Evolutionary conservation across 1,140 invertebrate genomes (phyloP).

Genomic region (Cyrtorhinus lividipennis): DNA sequence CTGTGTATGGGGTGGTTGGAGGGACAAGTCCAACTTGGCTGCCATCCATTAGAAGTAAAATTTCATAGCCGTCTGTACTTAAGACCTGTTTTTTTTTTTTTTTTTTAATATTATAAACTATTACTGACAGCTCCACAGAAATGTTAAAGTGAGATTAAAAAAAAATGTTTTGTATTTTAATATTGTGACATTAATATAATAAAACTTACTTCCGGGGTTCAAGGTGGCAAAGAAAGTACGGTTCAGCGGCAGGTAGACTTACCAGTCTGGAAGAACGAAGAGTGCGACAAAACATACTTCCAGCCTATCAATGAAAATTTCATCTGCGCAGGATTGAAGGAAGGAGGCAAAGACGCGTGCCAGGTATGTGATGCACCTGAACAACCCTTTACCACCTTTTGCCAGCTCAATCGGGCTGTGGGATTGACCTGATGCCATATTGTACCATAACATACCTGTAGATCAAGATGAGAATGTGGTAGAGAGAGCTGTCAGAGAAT

Average conservation of each 20-base stretch:
- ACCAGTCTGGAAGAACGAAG: slow-evolving; percentile 80
- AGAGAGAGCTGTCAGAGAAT: no score
- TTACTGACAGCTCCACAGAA: no score
- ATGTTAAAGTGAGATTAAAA: no score
- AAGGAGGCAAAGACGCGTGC: slow-evolving; percentile 83
- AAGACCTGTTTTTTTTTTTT: no score
- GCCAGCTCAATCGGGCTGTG: neutral
- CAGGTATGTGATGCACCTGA: slow-evolving; percentile 55
- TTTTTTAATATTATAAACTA: no score
- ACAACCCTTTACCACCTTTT: no score
- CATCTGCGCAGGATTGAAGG: slow-evolving; percentile 75
- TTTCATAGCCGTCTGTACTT: no score
- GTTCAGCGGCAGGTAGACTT: slow-evolving; percentile 66
- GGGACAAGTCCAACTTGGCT: no score
- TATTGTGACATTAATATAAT: no score
- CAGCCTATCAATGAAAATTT: slow-evolving; percentile 84
- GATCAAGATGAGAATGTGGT: neutral
- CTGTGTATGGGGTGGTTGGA: no score
- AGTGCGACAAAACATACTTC: slow-evolving; percentile 78
- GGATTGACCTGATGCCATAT: neutral
- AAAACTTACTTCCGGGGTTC: slow-evolving; percentile 4
- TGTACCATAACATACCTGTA: neutral
- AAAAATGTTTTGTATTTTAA: no score
- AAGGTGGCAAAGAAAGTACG: slow-evolving; percentile 66
- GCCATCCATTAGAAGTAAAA: no score